phyloP scores from a whole-genome alignment of 1,140 invertebrate genomes.

The Neodiprion lecontei region DNA sequence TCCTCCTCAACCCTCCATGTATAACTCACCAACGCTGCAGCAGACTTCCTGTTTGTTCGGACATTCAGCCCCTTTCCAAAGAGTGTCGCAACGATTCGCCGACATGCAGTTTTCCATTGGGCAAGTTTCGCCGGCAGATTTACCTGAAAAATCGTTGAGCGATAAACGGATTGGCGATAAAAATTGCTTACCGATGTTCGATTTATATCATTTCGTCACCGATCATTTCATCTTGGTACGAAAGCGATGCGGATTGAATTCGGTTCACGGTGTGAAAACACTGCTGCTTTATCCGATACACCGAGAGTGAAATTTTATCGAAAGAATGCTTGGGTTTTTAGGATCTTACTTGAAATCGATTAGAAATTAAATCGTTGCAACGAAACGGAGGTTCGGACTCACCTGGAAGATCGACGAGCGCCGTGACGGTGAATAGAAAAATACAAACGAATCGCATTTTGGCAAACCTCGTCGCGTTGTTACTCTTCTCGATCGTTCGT shows the following conservation, averaged over 20 bases:
- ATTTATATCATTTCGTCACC: no score
- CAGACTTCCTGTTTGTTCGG: slow-evolving; percentile 30
- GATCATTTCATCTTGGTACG: slow-evolving; percentile 30
- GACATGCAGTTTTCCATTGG: slow-evolving; percentile 36
- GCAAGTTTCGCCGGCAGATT: slow-evolving; percentile 29
- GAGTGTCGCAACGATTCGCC: slow-evolving; percentile 25
- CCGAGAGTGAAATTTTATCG: no score
- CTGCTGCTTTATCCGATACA: no score
- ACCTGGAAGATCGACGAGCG: background rate
- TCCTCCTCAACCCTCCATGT: slow-evolving; percentile 26
- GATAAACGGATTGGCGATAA: no score
- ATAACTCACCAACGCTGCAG: slow-evolving; percentile 40
- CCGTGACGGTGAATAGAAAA: background rate
- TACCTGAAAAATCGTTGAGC: background rate
- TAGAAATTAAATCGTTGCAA: no score
- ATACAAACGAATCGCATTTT: slow-evolving; percentile 16
- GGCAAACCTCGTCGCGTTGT: background rate
- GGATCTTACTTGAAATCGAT: no score
- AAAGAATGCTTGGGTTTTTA: no score
- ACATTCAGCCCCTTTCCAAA: background rate
- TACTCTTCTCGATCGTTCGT: background rate
- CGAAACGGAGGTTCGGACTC: no score
- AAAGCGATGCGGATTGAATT: slow-evolving; percentile 20
- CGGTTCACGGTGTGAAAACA: no score
- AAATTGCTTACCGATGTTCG: no score